Base-by-base conservation (phyloP, 1,140 invertebrate species). In the Drosophila punjabiensis region DNA sequence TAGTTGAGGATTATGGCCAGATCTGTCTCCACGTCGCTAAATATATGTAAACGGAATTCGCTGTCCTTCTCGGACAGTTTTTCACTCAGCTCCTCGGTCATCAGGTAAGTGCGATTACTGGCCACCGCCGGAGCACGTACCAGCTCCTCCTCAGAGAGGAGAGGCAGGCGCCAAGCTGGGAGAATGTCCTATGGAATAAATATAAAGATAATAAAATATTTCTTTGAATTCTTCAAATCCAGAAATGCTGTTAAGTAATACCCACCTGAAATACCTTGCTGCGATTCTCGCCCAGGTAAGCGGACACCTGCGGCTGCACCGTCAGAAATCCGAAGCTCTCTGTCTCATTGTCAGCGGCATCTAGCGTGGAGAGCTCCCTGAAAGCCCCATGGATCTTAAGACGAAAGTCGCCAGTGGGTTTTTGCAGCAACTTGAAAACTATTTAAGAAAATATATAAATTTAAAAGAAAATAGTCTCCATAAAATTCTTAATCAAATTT, bases 1-100 rank as follows among this genome's bases (percentile, higher is more conserved):
- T 95, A 95, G 28, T 67, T 79, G 3, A 93, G 56, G n/a, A 84
- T 53, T 7, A 93, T 68, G 3, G 92, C 90, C 67, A 93, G 55
- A 58, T 92, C 89, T 10, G 62, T 66, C 1, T 35, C 45, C 5
- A 63, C 83, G 55, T 92, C 79, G 30, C 82, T 81, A n/a, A 47
- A 66, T 28, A 93, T 82, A 50, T 84, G 84, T 43, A 93, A 41
- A 0, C 88, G 88, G 7, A 92, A 37, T 18, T 64, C 61, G 10
- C 55, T 77, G 5, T 79, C 56, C 43, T 68, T 56, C 0, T 47
- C 20, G 33, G 45, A 13, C 10, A 93, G 61, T 8, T 78, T 16
- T 2, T 76, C 60, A 2, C 62, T 37, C 5, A 92, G 56, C 13
- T 92, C 76, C 10, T 60, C n/a, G 2, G 79, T 77, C 68, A 93